Percentiles rank a stretch among this genome's conserved stretches.
phyloP scores from a whole-genome alignment of 2,888 invertebrate genomes.

The Synergus umbraculus region DNA sequence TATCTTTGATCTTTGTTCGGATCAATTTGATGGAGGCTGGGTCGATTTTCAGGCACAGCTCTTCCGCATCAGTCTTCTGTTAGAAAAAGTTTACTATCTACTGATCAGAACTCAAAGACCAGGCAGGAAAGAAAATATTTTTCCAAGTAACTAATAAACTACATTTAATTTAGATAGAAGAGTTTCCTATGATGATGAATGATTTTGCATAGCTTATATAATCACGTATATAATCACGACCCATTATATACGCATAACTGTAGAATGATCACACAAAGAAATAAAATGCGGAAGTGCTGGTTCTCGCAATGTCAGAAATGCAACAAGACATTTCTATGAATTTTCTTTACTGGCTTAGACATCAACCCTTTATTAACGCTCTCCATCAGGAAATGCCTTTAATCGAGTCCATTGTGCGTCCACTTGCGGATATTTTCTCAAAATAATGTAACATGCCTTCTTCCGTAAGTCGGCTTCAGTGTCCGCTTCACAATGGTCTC shows the following conservation, averaged over 20 bases:
- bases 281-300: background rate
- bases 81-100: background rate
- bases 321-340: background rate
- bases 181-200: no score
- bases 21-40: constrained; percentile 1
- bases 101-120: background rate
- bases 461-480: constrained; percentile 17
- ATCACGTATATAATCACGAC: no score
- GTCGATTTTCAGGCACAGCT: background rate
- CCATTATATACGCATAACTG: background rate
- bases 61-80: background rate
- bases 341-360: background rate
- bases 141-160: no score
- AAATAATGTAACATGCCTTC: constrained; percentile 51
- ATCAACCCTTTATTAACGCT: background rate
- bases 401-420: constrained; percentile 54
- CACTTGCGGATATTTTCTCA: constrained; percentile 37
- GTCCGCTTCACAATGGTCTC: constrained; percentile 51
- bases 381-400: constrained; percentile 39
- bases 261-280: background rate
- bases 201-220: no score
- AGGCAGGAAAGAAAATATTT: no score
- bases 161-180: no score
- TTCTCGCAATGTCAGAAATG: background rate
- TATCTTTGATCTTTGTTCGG: constrained; percentile 1